phyloP scores from a whole-genome alignment of 2,113 vertebrate species.

The Rhodinocichla rosea region DNA sequence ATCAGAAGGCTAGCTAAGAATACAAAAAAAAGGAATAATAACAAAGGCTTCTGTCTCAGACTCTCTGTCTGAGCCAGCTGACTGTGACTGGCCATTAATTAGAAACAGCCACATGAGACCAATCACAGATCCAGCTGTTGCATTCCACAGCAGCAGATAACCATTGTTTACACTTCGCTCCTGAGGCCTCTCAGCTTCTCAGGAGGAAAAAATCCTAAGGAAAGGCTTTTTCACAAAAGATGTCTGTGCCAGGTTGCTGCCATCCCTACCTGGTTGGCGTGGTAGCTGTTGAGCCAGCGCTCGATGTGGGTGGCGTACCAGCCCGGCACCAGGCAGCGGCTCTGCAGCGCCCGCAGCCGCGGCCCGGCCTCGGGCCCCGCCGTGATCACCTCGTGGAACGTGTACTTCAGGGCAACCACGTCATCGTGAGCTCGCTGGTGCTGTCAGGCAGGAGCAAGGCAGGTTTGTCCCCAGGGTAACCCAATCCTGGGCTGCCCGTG shows the following conservation, averaged over 20 bases:
- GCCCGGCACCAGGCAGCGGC: slow-evolving; percentile 90
- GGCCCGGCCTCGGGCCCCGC: slow-evolving; percentile 76
- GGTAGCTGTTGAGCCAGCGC: slow-evolving; percentile 91
- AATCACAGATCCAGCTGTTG: too few relatives aligned
- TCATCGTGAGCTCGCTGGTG: slow-evolving; percentile 96
- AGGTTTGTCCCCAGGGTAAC: background rate
- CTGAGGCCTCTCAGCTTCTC: too few relatives aligned
- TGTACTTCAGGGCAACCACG: slow-evolving; percentile 89
- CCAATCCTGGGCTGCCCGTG: background rate
- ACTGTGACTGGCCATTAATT: too few relatives aligned
- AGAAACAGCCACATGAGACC: too few relatives aligned
- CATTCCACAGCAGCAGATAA: too few relatives aligned
- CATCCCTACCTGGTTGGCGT: slow-evolving; percentile 86
- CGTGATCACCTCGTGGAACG: slow-evolving; percentile 92
- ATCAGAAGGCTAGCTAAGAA: too few relatives aligned
- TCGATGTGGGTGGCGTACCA: slow-evolving; percentile 93
- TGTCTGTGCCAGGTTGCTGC: background rate
- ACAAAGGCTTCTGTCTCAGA: too few relatives aligned
- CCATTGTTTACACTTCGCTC: too few relatives aligned
- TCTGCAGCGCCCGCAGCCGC: slow-evolving; percentile 88
- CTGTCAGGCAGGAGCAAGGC: slow-evolving; percentile 57
- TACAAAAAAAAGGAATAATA: too few relatives aligned
- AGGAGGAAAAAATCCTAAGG: too few relatives aligned
- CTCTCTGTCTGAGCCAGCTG: too few relatives aligned
- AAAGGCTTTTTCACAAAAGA: too few relatives aligned